Evolutionary conservation across 2,888 invertebrate genomes (phyloP), one percentile per base, ranked within the genome.

Genomic region (Meloe dianella): DNA sequence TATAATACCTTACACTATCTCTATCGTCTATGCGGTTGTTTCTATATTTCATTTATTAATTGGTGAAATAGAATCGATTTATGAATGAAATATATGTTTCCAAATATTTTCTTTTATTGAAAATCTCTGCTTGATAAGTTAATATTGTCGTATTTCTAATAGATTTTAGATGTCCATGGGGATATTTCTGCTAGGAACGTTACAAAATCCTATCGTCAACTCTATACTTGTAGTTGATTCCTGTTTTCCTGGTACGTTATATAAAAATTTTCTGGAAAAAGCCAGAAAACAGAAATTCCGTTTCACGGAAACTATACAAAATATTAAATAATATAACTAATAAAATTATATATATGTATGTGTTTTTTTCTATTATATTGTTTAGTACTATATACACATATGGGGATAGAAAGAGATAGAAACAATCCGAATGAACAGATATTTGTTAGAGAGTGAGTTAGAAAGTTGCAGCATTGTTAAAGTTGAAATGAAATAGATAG

Each of bases 221-320:
- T 57, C 65, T 58, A 20, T 63, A 78, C 79, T 74, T 72, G 71
- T 72, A 67, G 62, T 65, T 63, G 67, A 70, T 68, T 85, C 79
- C 82, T 86, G 84, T 75, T 81, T 76, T 83, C 85, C 86, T 86
- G 85, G 72, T 85, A 84, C 84, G 82, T 85, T 86, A 86, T 86
- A 85, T 86, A 86, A 86, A 85, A 86, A 85, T 85, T 86, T 86
- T 86, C 85, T 85, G 85, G 85, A 85, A 86, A 86, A 86, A 86
- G 85, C 85, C 82, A 82, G 85, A 85, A 85, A 86, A 85, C 82
- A 78, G 81, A 82, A 85, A 80, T 80, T 80, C 75, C 79, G 78
- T 82, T 84, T 84, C 80, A 83, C 81, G 84, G 85, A 85, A 85
- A 85, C 84, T 54, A 54, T 12, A 47, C 54, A 54, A 20, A 78